These are phyloP conservation scores for Prunella fulvescens DNA, from an alignment of 2,113 vertebrate species.

Conservation along the genomic window DNA sequence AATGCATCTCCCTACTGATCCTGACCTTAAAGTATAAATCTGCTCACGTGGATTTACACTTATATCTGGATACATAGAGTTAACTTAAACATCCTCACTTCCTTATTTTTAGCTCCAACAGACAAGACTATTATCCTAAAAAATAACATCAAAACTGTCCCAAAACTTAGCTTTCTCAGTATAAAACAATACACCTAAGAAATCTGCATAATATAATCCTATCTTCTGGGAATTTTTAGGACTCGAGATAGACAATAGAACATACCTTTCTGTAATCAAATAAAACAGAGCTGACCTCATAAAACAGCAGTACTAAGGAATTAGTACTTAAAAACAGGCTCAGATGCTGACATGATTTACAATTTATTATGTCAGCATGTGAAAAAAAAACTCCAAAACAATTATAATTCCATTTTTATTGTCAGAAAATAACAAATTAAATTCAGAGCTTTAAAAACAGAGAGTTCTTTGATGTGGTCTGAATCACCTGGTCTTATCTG, in stretches of 20 bases:
- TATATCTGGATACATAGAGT: neutral
- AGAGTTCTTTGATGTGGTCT: conserved; percentile 63
- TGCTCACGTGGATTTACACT: neutral
- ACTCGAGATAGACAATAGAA: neutral
- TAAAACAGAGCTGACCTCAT: conserved; percentile 8
- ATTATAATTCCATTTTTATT: conserved; percentile 44
- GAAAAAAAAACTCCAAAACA: neutral
- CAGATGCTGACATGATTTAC: conserved; percentile 44
- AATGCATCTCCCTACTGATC: neutral
- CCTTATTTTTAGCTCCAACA: neutral
- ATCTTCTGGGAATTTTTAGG: neutral
- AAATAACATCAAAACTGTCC: neutral
- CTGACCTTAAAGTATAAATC: neutral
- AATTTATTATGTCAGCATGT: conserved; percentile 10
- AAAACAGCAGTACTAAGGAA: neutral
- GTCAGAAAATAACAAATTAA: conserved; percentile 65
- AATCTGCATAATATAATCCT: neutral
- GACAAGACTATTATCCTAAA: neutral
- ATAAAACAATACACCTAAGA: neutral
- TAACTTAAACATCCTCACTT: neutral
- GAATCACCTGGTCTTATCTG: conserved; percentile 58
- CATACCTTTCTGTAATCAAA: neutral
- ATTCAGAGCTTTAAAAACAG: conserved; percentile 36
- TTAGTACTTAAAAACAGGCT: neutral
- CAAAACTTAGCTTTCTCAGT: neutral